Conservation (phyloP, 2,113 vertebrate species). For the Microcebus murinus region DNA sequence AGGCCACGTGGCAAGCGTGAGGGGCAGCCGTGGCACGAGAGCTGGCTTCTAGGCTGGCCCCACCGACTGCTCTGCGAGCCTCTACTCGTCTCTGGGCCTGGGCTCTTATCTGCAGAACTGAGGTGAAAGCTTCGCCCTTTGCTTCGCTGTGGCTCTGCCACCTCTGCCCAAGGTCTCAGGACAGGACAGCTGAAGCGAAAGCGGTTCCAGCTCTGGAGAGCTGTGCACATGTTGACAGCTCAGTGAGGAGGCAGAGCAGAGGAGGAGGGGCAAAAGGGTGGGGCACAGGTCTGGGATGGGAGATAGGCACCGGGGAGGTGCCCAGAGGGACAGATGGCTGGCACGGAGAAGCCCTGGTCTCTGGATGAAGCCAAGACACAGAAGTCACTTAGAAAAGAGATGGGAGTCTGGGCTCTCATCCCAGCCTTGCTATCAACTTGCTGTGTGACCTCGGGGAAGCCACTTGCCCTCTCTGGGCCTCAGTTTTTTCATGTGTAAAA, state of each 20-base stretch:
- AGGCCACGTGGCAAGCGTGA: background rate
- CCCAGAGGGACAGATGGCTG: slow-evolving; percentile 52
- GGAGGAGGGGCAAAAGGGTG: slow-evolving; percentile 32
- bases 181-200: background rate
- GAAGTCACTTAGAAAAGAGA: background rate
- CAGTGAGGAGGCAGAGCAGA: background rate
- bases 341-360: background rate
- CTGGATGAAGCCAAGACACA: background rate
- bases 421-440: background rate
- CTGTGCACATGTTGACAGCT: background rate
- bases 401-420: background rate
- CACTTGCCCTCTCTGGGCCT: slow-evolving; percentile 12
- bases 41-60: background rate
- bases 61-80: background rate
- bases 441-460: background rate
- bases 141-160: background rate
- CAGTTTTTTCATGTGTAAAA: background rate
- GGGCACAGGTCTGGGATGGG: slow-evolving; percentile 51
- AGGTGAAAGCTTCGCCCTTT: background rate
- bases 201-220: background rate
- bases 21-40: background rate
- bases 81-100: background rate
- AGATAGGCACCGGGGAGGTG: slow-evolving; percentile 70
- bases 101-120: background rate
- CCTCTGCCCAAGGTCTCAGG: background rate